Percentiles rank a stretch among this genome's conserved stretches.
phyloP scores from a whole-genome alignment of 2,888 invertebrate genomes.

The Lathronympha strigana region DNA sequence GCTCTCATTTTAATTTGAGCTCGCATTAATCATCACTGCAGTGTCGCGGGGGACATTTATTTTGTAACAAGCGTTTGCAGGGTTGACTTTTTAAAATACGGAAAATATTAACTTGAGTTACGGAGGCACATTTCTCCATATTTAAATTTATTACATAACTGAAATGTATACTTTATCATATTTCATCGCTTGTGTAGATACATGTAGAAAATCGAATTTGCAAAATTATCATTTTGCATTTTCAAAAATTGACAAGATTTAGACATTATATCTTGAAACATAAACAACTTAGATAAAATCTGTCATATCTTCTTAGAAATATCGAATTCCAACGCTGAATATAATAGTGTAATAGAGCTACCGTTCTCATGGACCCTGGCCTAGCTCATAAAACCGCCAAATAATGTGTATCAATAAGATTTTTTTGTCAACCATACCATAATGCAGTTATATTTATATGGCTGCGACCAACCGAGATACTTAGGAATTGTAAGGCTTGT shows the following conservation, averaged over 20 bases:
- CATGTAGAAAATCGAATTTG: neutral
- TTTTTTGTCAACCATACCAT: slow-evolving; percentile 46
- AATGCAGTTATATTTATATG: slow-evolving; percentile 16
- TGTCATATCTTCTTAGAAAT: slow-evolving; percentile 31
- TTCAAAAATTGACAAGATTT: neutral
- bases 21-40: slow-evolving; percentile 77
- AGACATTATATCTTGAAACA: neutral
- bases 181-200: slow-evolving; percentile 7
- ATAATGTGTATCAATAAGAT: slow-evolving; percentile 61
- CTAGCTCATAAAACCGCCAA: slow-evolving; percentile 58
- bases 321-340: slow-evolving; percentile 23
- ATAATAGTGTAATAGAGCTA: slow-evolving; percentile 49
- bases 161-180: slow-evolving; percentile 8
- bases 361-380: slow-evolving; percentile 54
- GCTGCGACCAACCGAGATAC: neutral
- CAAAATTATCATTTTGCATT: neutral
- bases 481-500: slow-evolving; percentile 6
- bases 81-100: slow-evolving; percentile 56
- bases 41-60: slow-evolving; percentile 60
- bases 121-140: slow-evolving; percentile 2
- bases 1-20: slow-evolving; percentile 78
- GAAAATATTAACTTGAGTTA: slow-evolving; percentile 25
- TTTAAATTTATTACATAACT: slow-evolving; percentile 18
- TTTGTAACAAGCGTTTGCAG: slow-evolving; percentile 55
- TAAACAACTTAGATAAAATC: slow-evolving; percentile 17